A percentile compares a stretch with the other conserved stretches of the same genome.
phyloP scores from a whole-genome alignment of 2,888 invertebrate species.

The Chrysolina oricalcia region DNA sequence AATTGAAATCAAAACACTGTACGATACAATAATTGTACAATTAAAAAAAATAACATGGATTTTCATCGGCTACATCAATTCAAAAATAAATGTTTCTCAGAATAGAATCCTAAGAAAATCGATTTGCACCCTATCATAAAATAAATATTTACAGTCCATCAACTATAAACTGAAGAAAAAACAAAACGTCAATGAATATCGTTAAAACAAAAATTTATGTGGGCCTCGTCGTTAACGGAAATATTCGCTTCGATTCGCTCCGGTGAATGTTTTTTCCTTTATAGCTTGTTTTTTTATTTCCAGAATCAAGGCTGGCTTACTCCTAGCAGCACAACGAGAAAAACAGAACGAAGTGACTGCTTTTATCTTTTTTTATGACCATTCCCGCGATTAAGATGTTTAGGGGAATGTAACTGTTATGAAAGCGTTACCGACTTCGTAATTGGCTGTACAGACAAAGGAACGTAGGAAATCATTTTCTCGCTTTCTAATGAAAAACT shows the following conservation, averaged over 20 bases:
- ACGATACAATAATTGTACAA: too few relatives aligned
- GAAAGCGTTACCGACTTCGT: conserved; percentile 30
- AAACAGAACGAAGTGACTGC: conserved; percentile 30
- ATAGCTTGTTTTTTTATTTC: conserved; percentile 31
- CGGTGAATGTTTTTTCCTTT: conserved; percentile 32
- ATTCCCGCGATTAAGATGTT: conserved; percentile 33
- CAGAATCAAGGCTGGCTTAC: conserved; percentile 26
- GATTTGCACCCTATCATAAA: too few relatives aligned
- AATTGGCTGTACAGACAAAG: conserved; percentile 11
- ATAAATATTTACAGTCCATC: not conserved
- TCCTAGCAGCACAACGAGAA: conserved; percentile 5
- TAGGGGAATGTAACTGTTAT: conserved; percentile 31
- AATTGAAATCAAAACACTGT: too few relatives aligned
- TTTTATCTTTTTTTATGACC: conserved; percentile 22
- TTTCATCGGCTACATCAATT: too few relatives aligned
- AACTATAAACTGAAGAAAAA: conserved; percentile 27
- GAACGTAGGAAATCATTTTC: conserved; percentile 4
- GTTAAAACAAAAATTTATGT: conserved; percentile 32
- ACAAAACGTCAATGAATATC: conserved; percentile 23
- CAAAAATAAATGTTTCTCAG: too few relatives aligned
- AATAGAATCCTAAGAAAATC: too few relatives aligned
- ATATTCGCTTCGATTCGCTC: conserved; percentile 37
- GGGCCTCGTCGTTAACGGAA: conserved; percentile 35
- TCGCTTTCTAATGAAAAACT: not conserved
- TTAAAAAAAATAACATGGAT: too few relatives aligned